Evolutionary conservation across 2,113 vertebrate species (phyloP), one percentile per base, ranked within the genome.

Genomic region (Psittacara wagleri): DNA sequence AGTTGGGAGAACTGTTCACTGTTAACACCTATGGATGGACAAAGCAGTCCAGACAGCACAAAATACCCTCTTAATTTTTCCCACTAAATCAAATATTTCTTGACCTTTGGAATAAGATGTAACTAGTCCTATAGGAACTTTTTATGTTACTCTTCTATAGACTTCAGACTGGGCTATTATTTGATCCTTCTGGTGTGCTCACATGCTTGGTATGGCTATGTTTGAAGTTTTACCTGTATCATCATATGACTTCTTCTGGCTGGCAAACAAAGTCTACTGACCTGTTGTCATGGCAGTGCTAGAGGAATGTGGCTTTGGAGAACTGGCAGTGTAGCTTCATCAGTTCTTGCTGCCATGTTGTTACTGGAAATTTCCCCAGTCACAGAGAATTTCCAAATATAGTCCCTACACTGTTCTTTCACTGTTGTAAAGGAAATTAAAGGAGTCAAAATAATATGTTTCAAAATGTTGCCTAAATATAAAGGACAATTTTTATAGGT

Each of bases 341-440:
- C 2, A 5, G 1, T 74, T 11, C 19, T 66, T 18, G 19, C 18
- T 63, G 17, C 12, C 2, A 0, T 27, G 7, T 3, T 37, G 41
- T 29, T 46, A 51, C 35, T 75, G 46, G 20, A 62, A 81, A 63
- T 74, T 78, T 64, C 17, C 9, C 37, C 19, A 13, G 4, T 10
- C 4, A 11, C 17, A 8, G 33, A 11, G 39, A 46, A 49, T 75
- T n/a, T 52, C 59, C 27, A 35, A 33, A 10, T 13, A 8, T 1
- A 2, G 16, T 46, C 8, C 7, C 7, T 76, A 8, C 13, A 2
- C 7, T 54, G 16, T 33, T 49, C 17, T 67, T 44, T 69, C 13
- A 37, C 28, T 44, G 23, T 48, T 49, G 24, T 3, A 62, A 59
- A 57, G 29, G 17, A 72, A 74, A 69, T 67, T 9, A 29, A 49